A percentile compares a stretch with the other conserved stretches of the same genome.
phyloP scores from a whole-genome alignment of 2,888 invertebrate genomes.

The Atherix ibis region DNA sequence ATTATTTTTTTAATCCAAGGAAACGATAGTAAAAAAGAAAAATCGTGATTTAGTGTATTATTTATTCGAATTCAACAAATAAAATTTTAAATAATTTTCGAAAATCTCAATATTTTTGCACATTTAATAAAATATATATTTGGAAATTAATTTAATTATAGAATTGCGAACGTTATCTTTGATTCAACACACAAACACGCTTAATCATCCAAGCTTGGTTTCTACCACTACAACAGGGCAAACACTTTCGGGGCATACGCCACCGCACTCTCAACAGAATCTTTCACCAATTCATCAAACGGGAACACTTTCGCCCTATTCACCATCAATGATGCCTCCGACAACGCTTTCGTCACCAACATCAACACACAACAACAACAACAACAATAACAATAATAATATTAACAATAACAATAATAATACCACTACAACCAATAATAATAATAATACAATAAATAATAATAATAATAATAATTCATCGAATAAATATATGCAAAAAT shows the following conservation, averaged over 20 bases:
- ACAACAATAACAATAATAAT: constrained; percentile 10
- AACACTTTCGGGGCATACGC: constrained; percentile 13
- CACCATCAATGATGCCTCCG: constrained; percentile 12
- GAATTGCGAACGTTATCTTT: constrained; percentile 14
- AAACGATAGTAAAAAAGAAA: no score
- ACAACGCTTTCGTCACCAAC: constrained; percentile 8
- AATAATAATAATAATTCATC: constrained; percentile 15
- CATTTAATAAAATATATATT: no score
- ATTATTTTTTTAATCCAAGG: no score
- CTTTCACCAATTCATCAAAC: constrained; percentile 10
- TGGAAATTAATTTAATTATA: no score
- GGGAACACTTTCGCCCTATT: constrained; percentile 19
- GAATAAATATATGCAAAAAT: constrained; percentile 10
- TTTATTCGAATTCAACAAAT: no score
- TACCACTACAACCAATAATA: no score
- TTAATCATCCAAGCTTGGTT: constrained; percentile 10
- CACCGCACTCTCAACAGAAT: constrained; percentile 14
- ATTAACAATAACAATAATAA: no score
- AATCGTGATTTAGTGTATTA: no score
- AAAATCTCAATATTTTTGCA: no score
- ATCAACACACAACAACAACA: constrained; percentile 5
- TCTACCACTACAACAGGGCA: constrained; percentile 10
- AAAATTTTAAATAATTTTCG: no score
- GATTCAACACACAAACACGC: constrained; percentile 13
- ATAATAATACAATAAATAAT: constrained; percentile 1